Base-by-base conservation (phyloP, 2,113 vertebrate genomes). In the Lagopus leucura region DNA sequence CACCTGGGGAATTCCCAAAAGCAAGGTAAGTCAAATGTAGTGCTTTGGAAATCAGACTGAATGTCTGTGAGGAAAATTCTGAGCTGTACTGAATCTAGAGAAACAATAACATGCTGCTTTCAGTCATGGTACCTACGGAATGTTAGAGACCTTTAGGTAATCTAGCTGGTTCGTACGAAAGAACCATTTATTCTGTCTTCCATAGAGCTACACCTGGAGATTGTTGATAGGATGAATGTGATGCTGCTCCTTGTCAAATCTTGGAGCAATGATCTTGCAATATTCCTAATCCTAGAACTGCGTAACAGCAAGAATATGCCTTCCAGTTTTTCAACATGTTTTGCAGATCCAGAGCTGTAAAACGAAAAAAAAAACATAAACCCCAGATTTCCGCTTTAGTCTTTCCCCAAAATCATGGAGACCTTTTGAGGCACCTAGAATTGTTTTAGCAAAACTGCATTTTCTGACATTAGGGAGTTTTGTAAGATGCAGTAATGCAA, bases 1-100 rank as follows among this genome's bases (percentile, higher is more conserved):
- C 97, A 97, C 79, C 83, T 97, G 25, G 86, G 94, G 52, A 97
- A 88, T 78, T 75, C 79, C n/a, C 79, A 91, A 54, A 94, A 92
- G 83, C 96, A 89, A 91, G 92, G 94, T 95, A 88, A 91, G 88
- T 89, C 78, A 97, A 80, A 95, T 65, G 43, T 73, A 47, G 78
- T 72, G 70, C 87, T 93, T 21, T 82, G 2, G 73, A 70, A 81
- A 57, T 85, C 4, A 0, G 19, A 50, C 69, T 52, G 64, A 67
- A 34, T 74, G 42, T 28, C 25, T 88, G 16, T 50, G 24, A 16
- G 60, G 36, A 88, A 57, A 6, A 54, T 74, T 57, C 42, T 66
- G n/a, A 66, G 20, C 67, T 89, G 45, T 64, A n/a, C 30, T 66
- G 30, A 55, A 58, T 65, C 13, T 9, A 10, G 40, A 66, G 30